Evolutionary conservation across 1,140 invertebrate species (phyloP), one percentile per base, ranked within the genome.

Genomic region (Goniozus legneri): DNA sequence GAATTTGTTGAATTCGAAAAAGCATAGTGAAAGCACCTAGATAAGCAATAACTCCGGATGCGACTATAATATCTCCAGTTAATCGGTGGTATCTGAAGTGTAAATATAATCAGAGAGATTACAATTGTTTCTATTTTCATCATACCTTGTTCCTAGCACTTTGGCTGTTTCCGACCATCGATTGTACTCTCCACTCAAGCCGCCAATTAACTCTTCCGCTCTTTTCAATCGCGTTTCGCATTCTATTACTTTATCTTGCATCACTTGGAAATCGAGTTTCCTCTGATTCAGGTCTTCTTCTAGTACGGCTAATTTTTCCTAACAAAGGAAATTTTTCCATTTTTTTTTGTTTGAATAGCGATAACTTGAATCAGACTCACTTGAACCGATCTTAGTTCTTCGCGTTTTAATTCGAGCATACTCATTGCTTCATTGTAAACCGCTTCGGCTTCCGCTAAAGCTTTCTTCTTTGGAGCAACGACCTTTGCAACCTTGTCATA

Each of bases 401-500:
- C 82, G 48, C 89, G 80, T 70, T 97, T 97, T 2, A 80, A 73
- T 60, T 78, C 82, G 32, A 92, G 81, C 57, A 78, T 84, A 49
- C 73, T 78, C 75, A 87, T 84, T 0, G 87, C 87, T 18, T 52
- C 46, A 49, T 83, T 80, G 52, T 90, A 84, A 8, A 84, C 78
- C 1, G 78, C 80, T 63, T 94, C 87, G 3, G 91, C 91, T 43
- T 83, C 82, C 0, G 84, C 84, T 12, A 95, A 63, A 4, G 88
- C 87, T 56, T 83, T 79, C 62, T 89, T 91, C 64, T 89, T 94
- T 1, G 92, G 91, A 0, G 85, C 86, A 14, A 97, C 86, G 15
- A 95, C 84, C 71, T 89, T 89, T 1, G 90, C 91, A 1, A 97
- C 92, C 58, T 88, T 84, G 67, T 97, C 93, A 64, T 97, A 97